Evolutionary conservation across 2,888 invertebrate genomes (phyloP), one percentile per base, ranked within the genome.

Genomic region (Pterostichus madidus): DNA sequence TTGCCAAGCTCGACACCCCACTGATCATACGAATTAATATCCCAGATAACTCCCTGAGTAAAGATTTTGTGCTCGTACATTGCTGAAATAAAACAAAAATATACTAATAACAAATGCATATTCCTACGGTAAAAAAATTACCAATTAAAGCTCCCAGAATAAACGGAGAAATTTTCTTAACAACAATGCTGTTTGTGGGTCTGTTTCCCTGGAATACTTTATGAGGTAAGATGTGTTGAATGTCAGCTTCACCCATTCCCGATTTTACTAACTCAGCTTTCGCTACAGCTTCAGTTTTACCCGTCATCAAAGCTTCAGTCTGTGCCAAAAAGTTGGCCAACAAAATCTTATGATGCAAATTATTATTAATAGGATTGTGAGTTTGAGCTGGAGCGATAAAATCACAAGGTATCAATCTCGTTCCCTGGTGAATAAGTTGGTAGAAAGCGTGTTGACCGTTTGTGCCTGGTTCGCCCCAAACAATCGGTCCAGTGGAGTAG

Each of bases 371-470:
- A 71, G 68, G 97, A 90, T 99, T 99, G 87, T 98, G 98, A 0
- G 97, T 96, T 87, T 96, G 93, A 0, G 96, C 97, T 0, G 99
- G 97, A 7, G 97, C 97, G 87, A 99, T 95, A 90, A 99, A 99
- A 91, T 99, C 99, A 88, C 97, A 96, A 2, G 99, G 99, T 87
- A 99, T 97, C 86, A 99, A 90, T 84, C 97, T 93, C 85, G 90
- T 90, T 39, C 90, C 98, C 91, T 99, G 99, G 90, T 99, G 99
- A 85, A 99, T 97, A 64, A 99, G 93, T 90, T 99, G 99, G 91
- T 99, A 99, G 92, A 99, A 99, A 83, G 99, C 99, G 91, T 99
- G 99, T 88, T 99, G 99, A 0, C 99, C 99, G 90, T 99, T 99
- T 56, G 99, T 99, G 17, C 99, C 99, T 0, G 99, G 99, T 90